A percentile compares a stretch with the other conserved stretches of the same genome.
Conservation (phyloP, 2,113 vertebrate genomes). For the Theropithecus gelada region DNA sequence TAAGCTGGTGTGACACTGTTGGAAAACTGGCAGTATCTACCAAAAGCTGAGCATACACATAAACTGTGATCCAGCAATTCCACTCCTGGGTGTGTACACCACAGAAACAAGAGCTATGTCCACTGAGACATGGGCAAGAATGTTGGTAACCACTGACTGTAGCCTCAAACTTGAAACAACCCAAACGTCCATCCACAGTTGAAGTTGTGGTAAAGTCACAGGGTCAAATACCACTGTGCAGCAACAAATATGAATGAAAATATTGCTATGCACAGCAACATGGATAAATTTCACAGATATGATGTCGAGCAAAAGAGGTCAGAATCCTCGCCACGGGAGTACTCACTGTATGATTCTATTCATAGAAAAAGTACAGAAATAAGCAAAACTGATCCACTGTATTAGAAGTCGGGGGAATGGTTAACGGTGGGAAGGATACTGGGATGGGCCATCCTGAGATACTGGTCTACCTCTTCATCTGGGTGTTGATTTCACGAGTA, state of each 20-base stretch:
- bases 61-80: neutral
- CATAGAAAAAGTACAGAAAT: conserved; percentile 1
- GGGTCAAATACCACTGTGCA: neutral
- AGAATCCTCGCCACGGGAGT: neutral
- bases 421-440: neutral
- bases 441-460: neutral
- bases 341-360: neutral
- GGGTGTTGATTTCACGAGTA: neutral
- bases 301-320: neutral
- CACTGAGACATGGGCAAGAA: neutral
- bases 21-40: neutral
- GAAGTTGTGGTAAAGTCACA: neutral
- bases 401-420: neutral
- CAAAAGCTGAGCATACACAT: neutral
- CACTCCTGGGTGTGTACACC: neutral
- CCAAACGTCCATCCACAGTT: neutral
- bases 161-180: neutral
- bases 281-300: neutral
- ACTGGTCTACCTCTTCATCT: neutral
- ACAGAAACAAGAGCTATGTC: neutral
- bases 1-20: neutral
- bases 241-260: neutral
- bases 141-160: neutral
- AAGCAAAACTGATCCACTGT: neutral
- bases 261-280: neutral